Evolutionary conservation across 2,113 vertebrate species (phyloP).

Genomic region (Mesocricetus auratus): DNA sequence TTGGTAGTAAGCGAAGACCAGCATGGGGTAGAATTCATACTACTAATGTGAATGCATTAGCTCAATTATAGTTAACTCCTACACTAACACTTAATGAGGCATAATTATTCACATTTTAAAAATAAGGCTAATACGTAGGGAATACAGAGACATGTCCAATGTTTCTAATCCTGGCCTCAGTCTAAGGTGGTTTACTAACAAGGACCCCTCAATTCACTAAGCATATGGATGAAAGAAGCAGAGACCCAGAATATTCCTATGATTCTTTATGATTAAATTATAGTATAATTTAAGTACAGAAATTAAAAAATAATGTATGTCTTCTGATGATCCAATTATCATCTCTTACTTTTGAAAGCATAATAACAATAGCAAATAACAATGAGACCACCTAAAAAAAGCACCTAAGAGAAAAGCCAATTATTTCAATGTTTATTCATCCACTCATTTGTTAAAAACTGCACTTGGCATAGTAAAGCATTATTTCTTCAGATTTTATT

Average conservation of each 20-base stretch:
- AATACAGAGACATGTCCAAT: neutral
- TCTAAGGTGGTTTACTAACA: neutral
- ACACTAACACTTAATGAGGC: neutral
- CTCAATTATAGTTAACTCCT: constrained; percentile 19
- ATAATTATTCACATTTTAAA: constrained; percentile 35
- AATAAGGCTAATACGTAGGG: neutral
- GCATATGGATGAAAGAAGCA: neutral
- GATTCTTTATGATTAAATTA: neutral
- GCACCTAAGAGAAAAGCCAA: constrained; percentile 16
- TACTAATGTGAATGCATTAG: neutral
- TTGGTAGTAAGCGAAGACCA: neutral
- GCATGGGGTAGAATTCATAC: neutral
- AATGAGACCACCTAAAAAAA: neutral
- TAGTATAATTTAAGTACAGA: neutral
- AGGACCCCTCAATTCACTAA: neutral
- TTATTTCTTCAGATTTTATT: neutral
- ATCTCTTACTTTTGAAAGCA: constrained; percentile 42
- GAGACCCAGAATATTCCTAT: neutral
- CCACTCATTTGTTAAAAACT: constrained; percentile 29
- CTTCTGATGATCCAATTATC: constrained; percentile 1
- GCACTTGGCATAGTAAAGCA: neutral
- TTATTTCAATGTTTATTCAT: constrained; percentile 26
- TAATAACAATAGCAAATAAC: constrained; percentile 1
- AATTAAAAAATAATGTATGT: constrained; percentile 1
- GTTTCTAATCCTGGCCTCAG: neutral